These are phyloP conservation scores for Rutpela maculata DNA, from an alignment of 2,888 invertebrate species.

Conservation along the genomic window DNA sequence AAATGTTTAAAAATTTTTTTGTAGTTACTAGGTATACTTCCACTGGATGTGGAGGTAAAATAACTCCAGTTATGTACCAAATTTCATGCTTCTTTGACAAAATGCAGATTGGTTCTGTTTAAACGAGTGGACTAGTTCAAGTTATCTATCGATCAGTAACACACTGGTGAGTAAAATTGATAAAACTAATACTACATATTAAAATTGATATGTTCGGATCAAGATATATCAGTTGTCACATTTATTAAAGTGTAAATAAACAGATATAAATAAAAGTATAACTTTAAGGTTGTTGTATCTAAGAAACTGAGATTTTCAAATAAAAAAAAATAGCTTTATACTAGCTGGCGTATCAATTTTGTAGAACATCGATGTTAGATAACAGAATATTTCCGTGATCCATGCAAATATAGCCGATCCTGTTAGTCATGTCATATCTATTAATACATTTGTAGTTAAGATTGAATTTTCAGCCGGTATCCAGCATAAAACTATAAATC, in stretches of 20 bases:
- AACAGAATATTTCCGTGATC: background rate
- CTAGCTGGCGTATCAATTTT: background rate
- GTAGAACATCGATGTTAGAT: background rate
- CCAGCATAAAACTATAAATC: too few species aligned
- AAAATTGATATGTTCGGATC: slow-evolving; percentile 20
- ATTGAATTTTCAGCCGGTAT: too few species aligned
- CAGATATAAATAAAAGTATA: slow-evolving; percentile 4
- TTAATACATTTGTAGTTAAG: too few species aligned
- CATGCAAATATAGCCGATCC: background rate
- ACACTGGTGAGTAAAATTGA: slow-evolving; percentile 23
- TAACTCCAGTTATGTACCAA: too few species aligned
- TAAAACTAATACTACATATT: slow-evolving; percentile 20
- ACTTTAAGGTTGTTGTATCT: slow-evolving; percentile 11
- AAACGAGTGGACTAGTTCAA: too few species aligned
- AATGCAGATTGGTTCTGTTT: too few species aligned
- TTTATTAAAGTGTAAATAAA: slow-evolving; percentile 27
- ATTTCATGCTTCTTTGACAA: too few species aligned
- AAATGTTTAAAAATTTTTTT: too few species aligned
- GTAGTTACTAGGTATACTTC: too few species aligned
- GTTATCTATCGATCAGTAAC: slow-evolving; percentile 15
- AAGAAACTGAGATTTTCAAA: background rate
- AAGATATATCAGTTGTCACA: slow-evolving; percentile 18
- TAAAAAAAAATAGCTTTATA: background rate
- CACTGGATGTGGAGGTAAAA: too few species aligned
- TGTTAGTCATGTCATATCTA: background rate